phyloP scores from a whole-genome alignment of 2,888 invertebrate genomes.

The Scaptodrosophila latifasciaeformis region DNA sequence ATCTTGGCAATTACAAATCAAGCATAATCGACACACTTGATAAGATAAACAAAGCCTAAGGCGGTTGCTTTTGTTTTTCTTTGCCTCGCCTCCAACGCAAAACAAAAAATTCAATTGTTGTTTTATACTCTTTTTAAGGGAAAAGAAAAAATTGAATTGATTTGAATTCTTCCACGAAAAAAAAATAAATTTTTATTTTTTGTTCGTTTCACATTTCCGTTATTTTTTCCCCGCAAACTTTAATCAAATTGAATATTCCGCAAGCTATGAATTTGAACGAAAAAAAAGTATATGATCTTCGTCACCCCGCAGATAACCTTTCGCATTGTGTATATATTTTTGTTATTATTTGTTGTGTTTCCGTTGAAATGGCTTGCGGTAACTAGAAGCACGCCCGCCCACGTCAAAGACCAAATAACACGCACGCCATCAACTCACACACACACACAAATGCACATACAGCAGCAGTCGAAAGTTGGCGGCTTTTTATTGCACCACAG shows the following conservation, averaged over 20 bases:
- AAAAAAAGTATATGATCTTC: too few species aligned
- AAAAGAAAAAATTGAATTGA: too few species aligned
- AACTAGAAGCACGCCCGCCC: slow-evolving; percentile 23
- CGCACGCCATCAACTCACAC: slow-evolving; percentile 32
- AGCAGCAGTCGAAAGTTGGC: slow-evolving; percentile 2
- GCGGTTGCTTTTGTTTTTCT: too few species aligned
- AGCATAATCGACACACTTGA: slow-evolving; percentile 25
- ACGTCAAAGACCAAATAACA: slow-evolving; percentile 42
- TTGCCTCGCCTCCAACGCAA: too few species aligned
- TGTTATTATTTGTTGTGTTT: slow-evolving; percentile 36
- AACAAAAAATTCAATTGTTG: too few species aligned
- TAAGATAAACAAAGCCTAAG: slow-evolving; percentile 57
- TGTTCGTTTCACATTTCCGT: too few species aligned
- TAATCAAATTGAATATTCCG: too few species aligned
- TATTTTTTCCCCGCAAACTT: too few species aligned
- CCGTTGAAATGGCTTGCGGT: slow-evolving; percentile 24
- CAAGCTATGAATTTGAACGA: too few species aligned
- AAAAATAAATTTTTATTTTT: too few species aligned
- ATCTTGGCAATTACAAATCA: slow-evolving; percentile 5
- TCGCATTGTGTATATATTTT: slow-evolving; percentile 14
- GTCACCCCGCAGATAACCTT: not conserved
- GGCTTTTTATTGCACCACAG: slow-evolving; percentile 23
- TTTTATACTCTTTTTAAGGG: too few species aligned
- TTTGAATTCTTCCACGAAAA: too few species aligned
- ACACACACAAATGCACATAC: slow-evolving; percentile 12